Conservation (phyloP, 2,888 invertebrate genomes). For the Diloba caeruleocephala region DNA sequence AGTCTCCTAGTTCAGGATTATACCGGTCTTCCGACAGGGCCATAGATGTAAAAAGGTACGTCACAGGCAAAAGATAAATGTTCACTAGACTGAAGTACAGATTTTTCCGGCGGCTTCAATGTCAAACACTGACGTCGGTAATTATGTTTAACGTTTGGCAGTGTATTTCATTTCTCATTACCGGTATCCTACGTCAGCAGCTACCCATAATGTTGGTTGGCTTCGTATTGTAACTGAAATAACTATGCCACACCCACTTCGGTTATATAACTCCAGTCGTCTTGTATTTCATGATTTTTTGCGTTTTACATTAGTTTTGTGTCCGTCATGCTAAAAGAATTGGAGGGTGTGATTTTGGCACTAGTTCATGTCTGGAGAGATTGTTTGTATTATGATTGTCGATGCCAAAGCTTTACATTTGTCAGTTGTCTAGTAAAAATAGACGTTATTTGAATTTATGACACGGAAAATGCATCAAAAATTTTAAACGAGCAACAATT, state of each 20-base stretch:
- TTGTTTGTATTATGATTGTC: conserved; percentile 20
- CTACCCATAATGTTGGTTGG: conserved; percentile 30
- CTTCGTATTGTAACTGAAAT: conserved; percentile 35
- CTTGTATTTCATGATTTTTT: conserved; percentile 23
- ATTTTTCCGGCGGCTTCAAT: conserved; percentile 18
- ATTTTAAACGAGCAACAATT: no score
- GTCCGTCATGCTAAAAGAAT: conserved; percentile 6
- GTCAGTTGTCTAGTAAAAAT: background rate
- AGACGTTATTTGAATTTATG: conserved; percentile 14
- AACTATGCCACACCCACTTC: conserved; percentile 54
- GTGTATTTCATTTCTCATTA: conserved; percentile 50
- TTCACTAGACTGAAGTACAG: conserved; percentile 4
- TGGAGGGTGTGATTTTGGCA: conserved; percentile 30
- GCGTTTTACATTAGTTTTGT: conserved; percentile 2
- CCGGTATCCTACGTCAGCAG: conserved; percentile 35
- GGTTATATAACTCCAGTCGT: conserved; percentile 31
- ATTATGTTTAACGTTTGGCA: conserved; percentile 52
- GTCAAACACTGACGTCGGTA: conserved; percentile 35
- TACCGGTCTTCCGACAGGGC: no score
- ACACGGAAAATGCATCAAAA: background rate
- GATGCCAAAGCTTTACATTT: no score
- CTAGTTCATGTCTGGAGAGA: background rate
- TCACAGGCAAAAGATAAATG: background rate
- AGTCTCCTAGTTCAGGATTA: no score
- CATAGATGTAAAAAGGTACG: no score